Evolutionary conservation across 2,797 vertebrate genomes (phyloP).

Genomic region (Sciurus vulgaris): DNA sequence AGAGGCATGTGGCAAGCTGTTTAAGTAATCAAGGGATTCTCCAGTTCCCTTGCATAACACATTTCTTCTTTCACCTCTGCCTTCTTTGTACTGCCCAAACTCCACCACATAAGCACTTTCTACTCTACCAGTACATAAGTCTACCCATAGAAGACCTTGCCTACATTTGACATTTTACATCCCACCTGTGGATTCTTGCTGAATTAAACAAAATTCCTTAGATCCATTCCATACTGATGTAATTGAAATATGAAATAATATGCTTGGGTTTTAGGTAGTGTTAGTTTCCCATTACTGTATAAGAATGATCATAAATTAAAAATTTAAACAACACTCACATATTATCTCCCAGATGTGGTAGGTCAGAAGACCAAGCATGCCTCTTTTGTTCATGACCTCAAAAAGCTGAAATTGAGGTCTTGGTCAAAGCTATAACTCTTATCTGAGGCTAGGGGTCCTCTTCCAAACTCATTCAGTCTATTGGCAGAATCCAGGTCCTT

Average conservation of each 20-base stretch:
- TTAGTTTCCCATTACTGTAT: background rate
- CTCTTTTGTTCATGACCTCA: background rate
- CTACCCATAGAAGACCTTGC: background rate
- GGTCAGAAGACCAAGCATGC: background rate
- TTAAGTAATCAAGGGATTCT: background rate
- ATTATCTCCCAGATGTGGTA: background rate
- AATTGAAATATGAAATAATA: background rate
- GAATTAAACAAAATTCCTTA: background rate
- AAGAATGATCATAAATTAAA: background rate
- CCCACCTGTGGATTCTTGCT: background rate
- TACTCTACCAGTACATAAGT: background rate
- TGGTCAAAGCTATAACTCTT: background rate
- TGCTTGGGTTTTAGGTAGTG: background rate
- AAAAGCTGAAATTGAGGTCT: background rate
- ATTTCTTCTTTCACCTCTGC: background rate
- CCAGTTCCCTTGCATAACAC: background rate
- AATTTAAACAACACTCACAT: background rate
- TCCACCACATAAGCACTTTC: background rate
- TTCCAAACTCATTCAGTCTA: background rate
- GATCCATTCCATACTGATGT: background rate
- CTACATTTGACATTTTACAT: background rate
- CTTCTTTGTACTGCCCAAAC: background rate
- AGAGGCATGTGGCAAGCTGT: background rate
- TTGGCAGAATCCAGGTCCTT: background rate
- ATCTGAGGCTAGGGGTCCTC: background rate